Percentiles rank a stretch among this genome's conserved stretches.
Conservation (phyloP, 2,797 vertebrate genomes). For the Tragopan temminckii region DNA sequence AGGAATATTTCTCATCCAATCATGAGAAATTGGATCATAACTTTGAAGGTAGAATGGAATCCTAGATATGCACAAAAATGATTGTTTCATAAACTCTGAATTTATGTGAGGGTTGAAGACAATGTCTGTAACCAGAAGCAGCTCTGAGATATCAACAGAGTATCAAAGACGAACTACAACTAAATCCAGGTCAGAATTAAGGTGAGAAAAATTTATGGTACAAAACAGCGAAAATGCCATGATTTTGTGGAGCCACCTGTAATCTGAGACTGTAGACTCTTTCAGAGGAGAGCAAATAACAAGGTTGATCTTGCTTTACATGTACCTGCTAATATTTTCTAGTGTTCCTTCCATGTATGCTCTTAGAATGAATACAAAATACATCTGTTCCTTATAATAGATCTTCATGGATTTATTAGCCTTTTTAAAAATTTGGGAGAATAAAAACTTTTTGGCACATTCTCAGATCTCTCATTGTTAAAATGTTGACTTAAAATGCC, state of each 20-base stretch:
- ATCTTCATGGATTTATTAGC: background rate
- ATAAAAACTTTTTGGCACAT: background rate
- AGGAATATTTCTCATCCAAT: background rate
- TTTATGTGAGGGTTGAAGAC: background rate
- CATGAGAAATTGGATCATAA: background rate
- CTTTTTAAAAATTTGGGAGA: background rate
- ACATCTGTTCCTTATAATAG: background rate
- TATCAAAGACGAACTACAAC: background rate
- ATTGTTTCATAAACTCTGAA: background rate
- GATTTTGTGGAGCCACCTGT: background rate
- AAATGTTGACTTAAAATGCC: background rate
- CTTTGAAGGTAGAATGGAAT: slow-evolving; percentile 21
- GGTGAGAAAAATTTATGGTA: background rate
- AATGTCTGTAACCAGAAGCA: background rate
- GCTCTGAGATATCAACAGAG: background rate
- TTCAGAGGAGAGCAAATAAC: background rate
- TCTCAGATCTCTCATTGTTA: background rate
- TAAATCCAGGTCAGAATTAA: background rate
- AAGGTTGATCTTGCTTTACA: background rate
- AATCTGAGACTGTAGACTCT: background rate
- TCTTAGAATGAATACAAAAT: background rate
- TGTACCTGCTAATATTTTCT: background rate
- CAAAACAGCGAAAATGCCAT: background rate
- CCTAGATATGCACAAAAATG: background rate
- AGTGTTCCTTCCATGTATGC: background rate